Base-by-base conservation (phyloP, 1,140 invertebrate genomes). In the Drosophila bipectinata region DNA sequence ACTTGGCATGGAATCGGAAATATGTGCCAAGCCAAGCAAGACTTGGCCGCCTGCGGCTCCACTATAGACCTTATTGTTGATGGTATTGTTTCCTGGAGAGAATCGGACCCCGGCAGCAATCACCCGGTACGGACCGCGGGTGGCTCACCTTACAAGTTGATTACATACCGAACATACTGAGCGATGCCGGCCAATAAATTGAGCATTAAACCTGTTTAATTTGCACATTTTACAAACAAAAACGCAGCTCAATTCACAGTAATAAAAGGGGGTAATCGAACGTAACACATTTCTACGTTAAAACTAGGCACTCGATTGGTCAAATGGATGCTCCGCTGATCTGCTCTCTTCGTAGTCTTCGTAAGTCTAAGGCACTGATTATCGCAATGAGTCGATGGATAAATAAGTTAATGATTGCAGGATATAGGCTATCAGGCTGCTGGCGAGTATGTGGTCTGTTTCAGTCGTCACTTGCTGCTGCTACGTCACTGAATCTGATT, bases 401-500 rank as follows among this genome's bases (percentile, higher is more conserved):
- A 69, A 71, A 71, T 71, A 71, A 71, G 67, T 71, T 71, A 71
- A 69, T 49, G 52, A 51, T 69, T 66, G 44, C 53, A 69, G 64
- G 64, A 71, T 34, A 71, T 51, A 48, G 48, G 12, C 15, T 66
- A 30, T 68, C 9, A 34, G 62, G 69, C 34, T 66, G 72, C 26
- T 75, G 60, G 72, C 73, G 72, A 76, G 72, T 76, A 66, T 75
- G 39, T 44, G 47, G 71, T 59, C 30, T 39, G 56, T 15, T 18
- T 68, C 53, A 61, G 57, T 68, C 64, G 74, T 66, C 63, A 53
- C 59, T 68, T 56, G 48, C 52, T 62, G 48, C 52, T 62, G 55
- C 10, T 69, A 39, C 37, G 34, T 48, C 66, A 67, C 39, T 80
- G 64, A 49, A 66, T 77, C 37, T 84, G 82, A 30, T 77, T 77